Conservation (phyloP, 2,113 vertebrate species). For the Brienomyrus longianalis region DNA sequence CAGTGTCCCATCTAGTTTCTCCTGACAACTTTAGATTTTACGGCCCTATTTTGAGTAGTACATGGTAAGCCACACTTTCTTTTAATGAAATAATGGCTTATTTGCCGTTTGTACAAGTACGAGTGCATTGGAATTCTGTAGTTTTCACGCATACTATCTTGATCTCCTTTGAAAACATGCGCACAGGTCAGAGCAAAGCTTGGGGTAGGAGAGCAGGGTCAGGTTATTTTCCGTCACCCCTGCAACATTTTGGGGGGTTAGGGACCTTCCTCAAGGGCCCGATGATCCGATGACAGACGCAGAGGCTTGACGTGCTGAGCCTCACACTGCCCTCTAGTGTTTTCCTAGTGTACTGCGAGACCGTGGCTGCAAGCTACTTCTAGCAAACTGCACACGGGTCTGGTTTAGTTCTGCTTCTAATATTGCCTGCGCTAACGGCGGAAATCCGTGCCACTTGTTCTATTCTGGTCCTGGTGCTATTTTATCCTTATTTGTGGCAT, state of each 20-base stretch:
- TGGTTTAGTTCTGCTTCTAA: neutral
- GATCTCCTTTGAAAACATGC: neutral
- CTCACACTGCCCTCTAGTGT: neutral
- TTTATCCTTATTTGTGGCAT: neutral
- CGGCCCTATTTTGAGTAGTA: neutral
- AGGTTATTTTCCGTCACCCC: neutral
- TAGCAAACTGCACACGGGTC: neutral
- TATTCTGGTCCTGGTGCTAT: neutral
- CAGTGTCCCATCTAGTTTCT: neutral
- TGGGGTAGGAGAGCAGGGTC: neutral
- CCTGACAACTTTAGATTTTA: neutral
- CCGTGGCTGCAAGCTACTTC: neutral
- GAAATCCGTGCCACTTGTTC: neutral
- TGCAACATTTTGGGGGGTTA: neutral
- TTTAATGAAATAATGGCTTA: neutral
- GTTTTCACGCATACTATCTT: neutral
- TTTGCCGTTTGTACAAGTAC: neutral
- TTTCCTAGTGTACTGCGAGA: neutral
- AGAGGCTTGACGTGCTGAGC: neutral
- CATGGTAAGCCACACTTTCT: neutral
- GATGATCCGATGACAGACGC: neutral
- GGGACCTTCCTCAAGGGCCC: neutral
- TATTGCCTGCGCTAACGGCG: neutral
- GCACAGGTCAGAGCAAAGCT: neutral
- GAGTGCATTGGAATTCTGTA: neutral